Conservation (phyloP, 2,797 vertebrate species). For the Mormyrus proboscirostris region DNA sequence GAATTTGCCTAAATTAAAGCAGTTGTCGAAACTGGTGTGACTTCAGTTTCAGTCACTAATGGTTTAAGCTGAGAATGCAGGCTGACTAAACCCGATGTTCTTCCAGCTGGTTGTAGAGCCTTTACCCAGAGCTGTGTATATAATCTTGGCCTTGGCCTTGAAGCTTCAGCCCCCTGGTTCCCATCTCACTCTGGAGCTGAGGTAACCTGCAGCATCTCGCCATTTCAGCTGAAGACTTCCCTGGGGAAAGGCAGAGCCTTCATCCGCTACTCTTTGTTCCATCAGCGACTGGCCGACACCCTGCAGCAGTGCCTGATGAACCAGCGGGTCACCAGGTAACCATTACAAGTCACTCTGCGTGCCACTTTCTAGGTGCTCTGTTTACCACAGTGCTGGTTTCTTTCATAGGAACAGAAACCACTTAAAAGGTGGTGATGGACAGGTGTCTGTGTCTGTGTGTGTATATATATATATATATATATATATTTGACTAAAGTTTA, state of each 20-base stretch:
- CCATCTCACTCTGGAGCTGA: background rate
- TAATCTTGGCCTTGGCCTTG: background rate
- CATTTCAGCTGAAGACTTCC: conserved; percentile 79
- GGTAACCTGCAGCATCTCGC: conserved; percentile 6
- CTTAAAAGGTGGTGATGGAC: background rate
- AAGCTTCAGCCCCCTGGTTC: background rate
- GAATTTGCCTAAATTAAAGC: background rate
- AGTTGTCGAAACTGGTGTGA: background rate
- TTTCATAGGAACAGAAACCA: background rate
- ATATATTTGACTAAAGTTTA: background rate
- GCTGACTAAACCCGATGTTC: background rate
- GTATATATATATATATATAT: background rate
- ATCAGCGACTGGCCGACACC: conserved; percentile 90
- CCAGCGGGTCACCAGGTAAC: conserved; percentile 80
- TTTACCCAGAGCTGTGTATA: background rate
- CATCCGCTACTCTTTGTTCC: conserved; percentile 85
- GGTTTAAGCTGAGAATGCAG: background rate
- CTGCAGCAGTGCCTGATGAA: conserved; percentile 95
- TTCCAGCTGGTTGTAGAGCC: background rate
- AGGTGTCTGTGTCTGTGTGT: background rate
- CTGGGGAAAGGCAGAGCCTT: conserved; percentile 92
- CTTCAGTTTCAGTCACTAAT: background rate
- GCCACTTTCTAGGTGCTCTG: background rate
- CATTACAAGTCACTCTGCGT: background rate
- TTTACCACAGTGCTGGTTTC: background rate